Base-by-base conservation (phyloP, 2,888 invertebrate genomes). In the Cephus runcator region DNA sequence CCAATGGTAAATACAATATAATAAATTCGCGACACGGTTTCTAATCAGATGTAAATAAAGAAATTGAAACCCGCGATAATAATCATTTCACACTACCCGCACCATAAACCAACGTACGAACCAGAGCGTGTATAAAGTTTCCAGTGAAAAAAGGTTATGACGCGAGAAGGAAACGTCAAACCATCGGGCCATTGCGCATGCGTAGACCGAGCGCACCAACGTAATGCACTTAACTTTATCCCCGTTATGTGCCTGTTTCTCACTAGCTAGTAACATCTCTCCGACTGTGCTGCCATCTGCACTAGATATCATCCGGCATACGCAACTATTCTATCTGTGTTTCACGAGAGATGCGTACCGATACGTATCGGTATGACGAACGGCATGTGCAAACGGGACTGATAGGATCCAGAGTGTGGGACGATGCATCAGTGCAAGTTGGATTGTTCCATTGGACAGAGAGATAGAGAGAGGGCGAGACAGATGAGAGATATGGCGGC, bases 211-310 rank as follows among this genome's bases (percentile, higher is more conserved):
- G 77, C 79, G 81, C 80, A 82, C 80, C 82, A 85, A 76, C 83
- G 82, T 85, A 86, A 85, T 85, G 84, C 85, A 85, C 86, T 86
- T 85, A 85, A 81, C 82, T 81, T 85, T 86, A 85, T 85, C 85
- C 85, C 85, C 85, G 80, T 80, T 82, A 81, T 79, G 36, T 31
- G 34, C 30, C 77, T 56, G 56, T 23, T 56, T 77, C 77, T 77
- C 79, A 40, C 56, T 69, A 68, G 76, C 73, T 81, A 68, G 71
- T 79, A 79, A 79, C 82, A 81, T 82, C 82, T 82, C 84, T 80
- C 80, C 81, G 80, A 83, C 83, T 82, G 85, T 85, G 84, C 81
- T 81, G 82, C 81, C 81, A 81, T 81, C 82, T 82, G 56, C 9
- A 23, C 56, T 56, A 56, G 56, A 56, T 56, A 56, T 56, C 56